Evolutionary conservation across 2,113 vertebrate genomes (phyloP).

Genomic region (Petrocephalus microphthalmus): DNA sequence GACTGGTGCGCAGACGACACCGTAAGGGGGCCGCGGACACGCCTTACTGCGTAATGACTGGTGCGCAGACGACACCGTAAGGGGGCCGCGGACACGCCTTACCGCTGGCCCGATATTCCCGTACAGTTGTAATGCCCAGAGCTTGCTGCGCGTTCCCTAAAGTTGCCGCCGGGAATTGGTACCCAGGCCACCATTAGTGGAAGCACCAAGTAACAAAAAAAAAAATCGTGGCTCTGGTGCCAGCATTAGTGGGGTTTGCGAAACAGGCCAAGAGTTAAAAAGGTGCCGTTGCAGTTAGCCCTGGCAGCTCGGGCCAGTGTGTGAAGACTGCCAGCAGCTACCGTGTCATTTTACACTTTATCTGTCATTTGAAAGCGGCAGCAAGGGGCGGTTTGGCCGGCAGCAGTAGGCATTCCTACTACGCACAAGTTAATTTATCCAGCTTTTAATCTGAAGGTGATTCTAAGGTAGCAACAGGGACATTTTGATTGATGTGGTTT

Average conservation of each 20-base stretch:
- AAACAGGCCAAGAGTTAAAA: slow-evolving; percentile 1
- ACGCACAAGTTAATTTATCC: slow-evolving; percentile 4
- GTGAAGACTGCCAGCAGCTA: not conserved
- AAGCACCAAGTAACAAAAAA: not conserved
- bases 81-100: slow-evolving; percentile 21
- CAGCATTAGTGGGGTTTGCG: not conserved
- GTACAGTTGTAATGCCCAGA: slow-evolving; percentile 15
- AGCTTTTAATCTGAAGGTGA: not conserved
- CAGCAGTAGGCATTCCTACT: not conserved
- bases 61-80: slow-evolving; percentile 49
- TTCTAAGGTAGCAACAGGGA: not conserved
- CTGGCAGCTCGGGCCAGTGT: not conserved
- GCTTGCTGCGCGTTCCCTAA: slow-evolving; percentile 3
- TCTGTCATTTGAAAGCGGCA: not conserved
- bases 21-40: slow-evolving; percentile 34
- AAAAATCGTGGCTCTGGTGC: slow-evolving; percentile 1
- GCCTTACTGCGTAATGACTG: slow-evolving; percentile 40
- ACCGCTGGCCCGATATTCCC: slow-evolving; percentile 6
- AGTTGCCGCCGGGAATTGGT: slow-evolving; percentile 15
- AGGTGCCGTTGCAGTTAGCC: not conserved
- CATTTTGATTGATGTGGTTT: slow-evolving; percentile 26
- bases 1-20: slow-evolving; percentile 50
- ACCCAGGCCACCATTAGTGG: not conserved
- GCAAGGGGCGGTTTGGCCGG: not conserved
- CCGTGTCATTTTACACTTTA: not conserved